phyloP scores from a whole-genome alignment of 2,888 invertebrate genomes.

The Agapetus fuscipes region DNA sequence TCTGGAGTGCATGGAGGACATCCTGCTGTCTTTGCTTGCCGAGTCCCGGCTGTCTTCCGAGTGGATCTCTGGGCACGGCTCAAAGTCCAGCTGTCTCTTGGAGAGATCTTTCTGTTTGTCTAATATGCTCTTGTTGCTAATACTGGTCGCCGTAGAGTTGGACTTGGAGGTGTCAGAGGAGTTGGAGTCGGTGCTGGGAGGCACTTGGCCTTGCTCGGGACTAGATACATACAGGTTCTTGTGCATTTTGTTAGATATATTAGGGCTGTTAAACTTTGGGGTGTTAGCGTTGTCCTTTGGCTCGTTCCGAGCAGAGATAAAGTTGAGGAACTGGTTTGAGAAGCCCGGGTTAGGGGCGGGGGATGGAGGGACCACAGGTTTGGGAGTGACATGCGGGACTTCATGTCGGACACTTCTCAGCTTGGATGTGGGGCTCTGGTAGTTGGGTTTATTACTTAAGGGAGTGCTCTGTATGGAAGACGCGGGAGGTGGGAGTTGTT shows the following conservation, averaged over 20 bases:
- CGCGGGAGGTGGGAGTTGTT: neutral
- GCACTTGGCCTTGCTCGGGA: constrained; percentile 43
- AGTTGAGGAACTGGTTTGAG: constrained; percentile 42
- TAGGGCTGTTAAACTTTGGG: constrained; percentile 45
- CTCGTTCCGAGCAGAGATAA: constrained; percentile 42
- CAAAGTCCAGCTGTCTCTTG: constrained; percentile 42
- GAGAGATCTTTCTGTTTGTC: constrained; percentile 43
- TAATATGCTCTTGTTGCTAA: constrained; percentile 11
- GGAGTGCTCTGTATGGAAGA: neutral
- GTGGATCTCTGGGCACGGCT: constrained; percentile 37
- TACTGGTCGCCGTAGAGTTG: constrained; percentile 18
- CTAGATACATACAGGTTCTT: constrained; percentile 44
- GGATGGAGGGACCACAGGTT: constrained; percentile 26
- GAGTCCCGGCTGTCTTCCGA: constrained; percentile 45
- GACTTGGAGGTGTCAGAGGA: constrained; percentile 36
- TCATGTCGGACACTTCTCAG: constrained; percentile 40
- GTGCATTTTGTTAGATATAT: constrained; percentile 44
- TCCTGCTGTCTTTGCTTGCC: constrained; percentile 40
- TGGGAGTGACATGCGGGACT: constrained; percentile 35
- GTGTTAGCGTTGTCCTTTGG: constrained; percentile 46
- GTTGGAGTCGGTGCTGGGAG: constrained; percentile 38
- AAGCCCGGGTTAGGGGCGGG: constrained; percentile 35
- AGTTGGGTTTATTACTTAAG: constrained; percentile 22
- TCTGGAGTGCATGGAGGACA: constrained; percentile 38
- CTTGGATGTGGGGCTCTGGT: constrained; percentile 36